Base-by-base conservation (phyloP, 2,113 vertebrate genomes). In the Sorex araneus region DNA sequence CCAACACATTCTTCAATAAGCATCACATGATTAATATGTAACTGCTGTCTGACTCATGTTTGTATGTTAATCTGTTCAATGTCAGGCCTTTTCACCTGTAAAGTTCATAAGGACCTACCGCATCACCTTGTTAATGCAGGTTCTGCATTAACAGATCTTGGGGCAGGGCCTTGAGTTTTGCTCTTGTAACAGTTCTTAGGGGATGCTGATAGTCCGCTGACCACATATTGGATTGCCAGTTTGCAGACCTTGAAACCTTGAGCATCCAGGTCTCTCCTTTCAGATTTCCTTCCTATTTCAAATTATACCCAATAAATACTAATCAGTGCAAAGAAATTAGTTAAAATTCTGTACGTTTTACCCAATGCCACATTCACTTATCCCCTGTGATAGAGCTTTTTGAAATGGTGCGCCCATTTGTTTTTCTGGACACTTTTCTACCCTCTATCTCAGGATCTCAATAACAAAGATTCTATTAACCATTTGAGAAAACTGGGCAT, bases 1-100 rank as follows among this genome's bases (percentile, higher is more conserved):
- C n/a, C 63, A 92, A 25, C 32, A 16, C 45, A 88, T 82, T 95
- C 67, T 78, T 89, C 78, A 95, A 71, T 80, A 79, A 74, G 23
- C 63, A 86, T 89, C 60, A 45, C 16, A 34, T 47, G 32, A 70
- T 43, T 84, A 84, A 74, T 86, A 60, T 40, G 3, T 40, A 40
- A 83, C 77, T 85, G 69, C 47, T 69, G 30, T 79, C n/a, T 66
- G 11, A 34, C 57, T 90, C 66, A 83, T 87, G 91, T 70, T 47
- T 64, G 16, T 66, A 60, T 84, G n/a, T 60, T 89, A 67, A 19
- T 36, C 67, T 80, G 28, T 76, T 91, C 66, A 75, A 6, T 32
- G 75, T 71, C 34, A 75, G 25, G 71, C 70, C 27, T 91, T 40
- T 19, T 90, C 43, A 47, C 18, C 77, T 70, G 75, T 75, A 54